Evolutionary conservation across 1,140 invertebrate species (phyloP).

Genomic region (Brachionus sp.): DNA sequence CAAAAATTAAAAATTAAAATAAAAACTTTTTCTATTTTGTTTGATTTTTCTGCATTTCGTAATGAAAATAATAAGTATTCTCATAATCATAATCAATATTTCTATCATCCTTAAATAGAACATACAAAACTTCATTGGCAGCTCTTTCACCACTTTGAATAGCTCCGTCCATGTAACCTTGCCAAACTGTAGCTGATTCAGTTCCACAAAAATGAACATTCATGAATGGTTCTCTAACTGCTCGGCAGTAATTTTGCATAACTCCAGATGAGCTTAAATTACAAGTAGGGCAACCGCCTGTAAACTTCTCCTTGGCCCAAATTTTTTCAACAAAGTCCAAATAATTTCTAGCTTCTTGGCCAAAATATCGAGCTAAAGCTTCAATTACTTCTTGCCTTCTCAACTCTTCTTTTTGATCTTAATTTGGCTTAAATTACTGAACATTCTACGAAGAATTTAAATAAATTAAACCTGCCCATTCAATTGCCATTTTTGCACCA

Average conservation of each 20-base stretch:
- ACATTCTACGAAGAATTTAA: background rate
- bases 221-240: constrained; percentile 51
- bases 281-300: constrained; percentile 54
- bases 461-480: constrained; percentile 49
- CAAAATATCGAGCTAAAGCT: constrained; percentile 56
- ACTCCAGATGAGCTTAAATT: constrained; percentile 51
- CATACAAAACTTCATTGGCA: constrained; percentile 59
- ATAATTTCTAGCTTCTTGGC: constrained; percentile 51
- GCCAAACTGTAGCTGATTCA: constrained; percentile 63
- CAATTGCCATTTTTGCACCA: constrained; percentile 54
- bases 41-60: background rate
- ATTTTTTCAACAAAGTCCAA: constrained; percentile 57
- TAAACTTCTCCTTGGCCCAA: constrained; percentile 57
- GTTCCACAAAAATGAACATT: constrained; percentile 63
- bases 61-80: background rate
- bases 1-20: background rate
- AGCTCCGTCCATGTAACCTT: constrained; percentile 64
- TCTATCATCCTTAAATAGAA: constrained; percentile 13
- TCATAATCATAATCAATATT: constrained; percentile 5
- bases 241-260: constrained; percentile 46
- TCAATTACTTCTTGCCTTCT: constrained; percentile 56
- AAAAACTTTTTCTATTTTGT: background rate
- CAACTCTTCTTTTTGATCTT: constrained; percentile 43
- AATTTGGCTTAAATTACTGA: background rate
- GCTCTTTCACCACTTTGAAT: constrained; percentile 62